phyloP scores from a whole-genome alignment of 2,797 vertebrate species.

The Artibeus jamaicensis region DNA sequence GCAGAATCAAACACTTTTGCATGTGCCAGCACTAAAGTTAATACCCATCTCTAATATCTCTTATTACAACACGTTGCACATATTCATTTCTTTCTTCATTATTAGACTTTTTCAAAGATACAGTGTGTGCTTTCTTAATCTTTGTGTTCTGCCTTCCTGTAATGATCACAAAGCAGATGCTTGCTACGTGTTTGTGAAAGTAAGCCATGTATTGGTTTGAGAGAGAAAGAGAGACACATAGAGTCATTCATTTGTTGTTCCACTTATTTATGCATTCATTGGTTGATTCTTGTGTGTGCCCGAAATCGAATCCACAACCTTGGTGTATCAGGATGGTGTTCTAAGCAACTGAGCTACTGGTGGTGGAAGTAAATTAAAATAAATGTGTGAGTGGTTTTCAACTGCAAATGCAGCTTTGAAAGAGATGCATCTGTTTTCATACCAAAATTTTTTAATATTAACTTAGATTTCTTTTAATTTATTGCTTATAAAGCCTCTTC shows the following conservation, averaged over 20 bases:
- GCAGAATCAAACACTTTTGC: neutral
- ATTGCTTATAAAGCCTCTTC: neutral
- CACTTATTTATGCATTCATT: neutral
- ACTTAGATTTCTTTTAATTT: neutral
- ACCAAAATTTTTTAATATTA: neutral
- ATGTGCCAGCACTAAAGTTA: neutral
- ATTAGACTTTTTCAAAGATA: neutral
- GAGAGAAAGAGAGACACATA: neutral
- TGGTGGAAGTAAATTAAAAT: neutral
- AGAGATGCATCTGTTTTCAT: neutral
- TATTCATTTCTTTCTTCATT: neutral
- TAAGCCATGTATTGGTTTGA: neutral
- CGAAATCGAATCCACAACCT: neutral
- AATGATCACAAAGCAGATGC: neutral
- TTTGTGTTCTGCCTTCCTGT: neutral
- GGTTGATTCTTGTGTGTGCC: neutral
- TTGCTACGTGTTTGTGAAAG: neutral
- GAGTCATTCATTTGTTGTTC: neutral
- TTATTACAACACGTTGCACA: neutral
- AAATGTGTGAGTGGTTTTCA: neutral
- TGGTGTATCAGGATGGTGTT: neutral
- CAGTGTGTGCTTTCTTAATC: neutral
- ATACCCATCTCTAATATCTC: neutral
- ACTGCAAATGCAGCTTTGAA: neutral
- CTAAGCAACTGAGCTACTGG: neutral